Evolutionary conservation across 2,113 vertebrate genomes (phyloP), one percentile per base, ranked within the genome.

Genomic region (Anthoscopus minutus): DNA sequence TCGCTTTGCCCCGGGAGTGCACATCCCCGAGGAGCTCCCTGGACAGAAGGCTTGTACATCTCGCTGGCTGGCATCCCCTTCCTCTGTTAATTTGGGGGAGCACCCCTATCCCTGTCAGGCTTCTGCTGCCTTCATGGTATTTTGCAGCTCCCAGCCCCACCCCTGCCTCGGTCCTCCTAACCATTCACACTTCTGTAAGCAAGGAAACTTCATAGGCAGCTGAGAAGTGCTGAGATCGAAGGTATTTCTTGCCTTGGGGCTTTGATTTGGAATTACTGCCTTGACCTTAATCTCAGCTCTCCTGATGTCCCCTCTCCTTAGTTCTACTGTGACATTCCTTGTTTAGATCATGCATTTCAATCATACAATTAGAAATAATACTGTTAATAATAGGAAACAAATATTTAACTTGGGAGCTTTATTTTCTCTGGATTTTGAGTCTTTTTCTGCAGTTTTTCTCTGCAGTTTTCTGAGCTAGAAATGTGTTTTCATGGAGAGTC

Each of bases 1-100:
- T 54, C 33, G 8, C 15, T 71, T 16, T 72, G 19, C 18, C 37
- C 42, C 21, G 31, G 50, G 7, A n/a, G n/a, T n/a, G 24, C 20
- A 47, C 50, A 65, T 9, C 13, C 10, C 65, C 73, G n/a, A 31
- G 21, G 8, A 31, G 17, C 11, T 56, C 25, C 42, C 58, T n/a
- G 37, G 50, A n/a, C 23, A 42, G 13, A 19, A 9, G 1, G 28
- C 23, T 92, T 1, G 0, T 20, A 13, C 33, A 56, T 51, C 16
- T 44, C 0, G 0, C 67, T 50, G 44, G 6, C 48, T 81, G 71
- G 20, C 40, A 81, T 16, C 14, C 5, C 15, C 23, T 25, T 11
- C 5, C 18, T 15, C 7, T 1, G 0, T 20, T 33, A 30, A 15
- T 48, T 5, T 80, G 40, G 20, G 18, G 18, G 13, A 81, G 4